Base-by-base conservation (phyloP, 2,888 invertebrate species). In the Lepidochrysops patricia region DNA sequence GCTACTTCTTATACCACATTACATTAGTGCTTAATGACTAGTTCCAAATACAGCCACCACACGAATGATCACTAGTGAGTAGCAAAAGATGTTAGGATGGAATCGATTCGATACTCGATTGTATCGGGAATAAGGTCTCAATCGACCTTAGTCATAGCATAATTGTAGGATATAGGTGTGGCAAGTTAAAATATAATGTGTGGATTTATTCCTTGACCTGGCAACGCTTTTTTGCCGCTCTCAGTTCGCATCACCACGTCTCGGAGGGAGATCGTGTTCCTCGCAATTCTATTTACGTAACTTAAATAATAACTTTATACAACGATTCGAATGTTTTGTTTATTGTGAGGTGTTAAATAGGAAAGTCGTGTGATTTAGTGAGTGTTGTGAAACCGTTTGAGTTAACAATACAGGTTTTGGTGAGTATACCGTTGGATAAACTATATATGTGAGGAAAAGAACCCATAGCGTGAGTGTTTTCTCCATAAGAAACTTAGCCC, bases 151-250 rank as follows among this genome's bases (percentile, higher is more conserved):
- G n/a, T n/a, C n/a, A n/a, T n/a, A n/a, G n/a, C n/a, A n/a, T n/a
- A n/a, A n/a, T n/a, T n/a, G n/a, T n/a, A n/a, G n/a, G n/a, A n/a
- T n/a, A n/a, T n/a, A n/a, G n/a, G n/a, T n/a, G n/a, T n/a, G n/a
- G n/a, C n/a, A n/a, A n/a, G 5, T 37, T 37, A 15, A 43, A 0
- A 19, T 9, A 23, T n/a, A 43, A 19, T 43, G 43, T 23, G 54
- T 0, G 4, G 32, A 29, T 4, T 54, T 12, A 27, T 12, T 19
- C 29, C 4, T 54, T 32, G 19, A 29, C 12, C 54, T 19, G 4
- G 54, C 54, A 54, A 54, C 54, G 32, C 27, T 54, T 0, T 19
- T 32, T 54, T 54, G 15, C 54, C 54, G 29, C 54, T 54, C 29
- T 54, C 12, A 54, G 54, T 54, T 12, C 3, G 29, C 29, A 12